Percentiles rank a stretch among this genome's conserved stretches.
These are phyloP conservation scores for Pseudochirops corinnae DNA, from an alignment of 2,797 vertebrate genomes.

Conservation along the genomic window DNA sequence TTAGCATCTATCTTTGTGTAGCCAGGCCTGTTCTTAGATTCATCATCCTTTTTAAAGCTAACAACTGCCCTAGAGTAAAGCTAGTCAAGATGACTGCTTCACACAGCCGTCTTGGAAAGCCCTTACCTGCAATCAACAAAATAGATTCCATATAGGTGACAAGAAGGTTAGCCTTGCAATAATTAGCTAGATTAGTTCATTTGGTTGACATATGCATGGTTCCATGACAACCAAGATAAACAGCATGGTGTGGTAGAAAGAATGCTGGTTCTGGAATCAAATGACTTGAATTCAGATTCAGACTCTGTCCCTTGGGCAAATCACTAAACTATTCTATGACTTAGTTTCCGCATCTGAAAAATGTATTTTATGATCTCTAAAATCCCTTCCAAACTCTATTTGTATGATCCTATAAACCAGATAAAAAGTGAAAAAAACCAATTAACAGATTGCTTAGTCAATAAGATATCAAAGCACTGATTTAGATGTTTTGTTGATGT, in stretches of 20 bases:
- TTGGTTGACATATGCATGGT: neutral
- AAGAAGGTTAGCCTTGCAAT: conserved; percentile 20
- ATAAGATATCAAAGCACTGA: neutral
- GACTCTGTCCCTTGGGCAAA: neutral
- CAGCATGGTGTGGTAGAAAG: neutral
- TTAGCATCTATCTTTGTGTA: conserved; percentile 26
- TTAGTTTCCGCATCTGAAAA: neutral
- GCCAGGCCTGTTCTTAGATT: conserved; percentile 52
- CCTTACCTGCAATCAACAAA: neutral
- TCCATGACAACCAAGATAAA: neutral
- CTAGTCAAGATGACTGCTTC: neutral
- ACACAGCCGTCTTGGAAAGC: neutral
- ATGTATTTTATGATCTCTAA: neutral
- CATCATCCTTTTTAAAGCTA: conserved; percentile 31
- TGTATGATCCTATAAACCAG: neutral
- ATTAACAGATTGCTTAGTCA: neutral
- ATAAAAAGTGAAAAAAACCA: neutral
- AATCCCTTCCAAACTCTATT: neutral
- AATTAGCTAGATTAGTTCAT: conserved; percentile 25
- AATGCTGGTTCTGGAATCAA: neutral
- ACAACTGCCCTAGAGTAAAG: neutral
- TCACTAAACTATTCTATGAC: neutral
- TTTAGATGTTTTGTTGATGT: conserved; percentile 18
- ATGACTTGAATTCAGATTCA: neutral
- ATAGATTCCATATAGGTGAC: conserved; percentile 16